Conservation (phyloP, 2,113 vertebrate species). For the Clarias gariepinus region DNA sequence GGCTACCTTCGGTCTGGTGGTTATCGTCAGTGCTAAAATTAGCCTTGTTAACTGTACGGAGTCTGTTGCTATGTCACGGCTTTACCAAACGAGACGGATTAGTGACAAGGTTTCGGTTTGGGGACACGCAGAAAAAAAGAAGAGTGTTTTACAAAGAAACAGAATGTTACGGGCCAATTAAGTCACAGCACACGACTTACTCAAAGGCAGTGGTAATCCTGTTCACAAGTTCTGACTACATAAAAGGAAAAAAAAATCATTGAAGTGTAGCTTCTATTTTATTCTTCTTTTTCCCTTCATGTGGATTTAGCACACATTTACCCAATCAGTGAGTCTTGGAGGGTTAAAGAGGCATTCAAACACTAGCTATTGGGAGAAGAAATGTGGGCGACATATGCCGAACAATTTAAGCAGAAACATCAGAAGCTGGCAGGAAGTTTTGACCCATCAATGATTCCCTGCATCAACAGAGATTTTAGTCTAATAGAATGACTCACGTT, state of each 20-base stretch:
- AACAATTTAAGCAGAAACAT: neutral
- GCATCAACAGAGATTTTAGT: neutral
- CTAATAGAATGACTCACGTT: neutral
- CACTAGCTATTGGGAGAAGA: neutral
- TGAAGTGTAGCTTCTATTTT: neutral
- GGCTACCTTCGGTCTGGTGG: constrained; percentile 14
- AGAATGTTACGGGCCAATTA: neutral
- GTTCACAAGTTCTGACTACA: neutral
- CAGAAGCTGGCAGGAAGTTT: neutral
- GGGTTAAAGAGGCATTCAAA: neutral
- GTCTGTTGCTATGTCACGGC: constrained; percentile 8
- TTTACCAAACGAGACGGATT: neutral
- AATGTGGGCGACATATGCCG: neutral
- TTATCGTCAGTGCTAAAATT: constrained; percentile 17
- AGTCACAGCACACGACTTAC: neutral
- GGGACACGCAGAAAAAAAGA: neutral
- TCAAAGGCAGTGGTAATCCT: neutral
- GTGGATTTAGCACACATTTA: neutral
- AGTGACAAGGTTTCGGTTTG: neutral
- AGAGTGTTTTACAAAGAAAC: neutral
- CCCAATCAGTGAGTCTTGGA: neutral
- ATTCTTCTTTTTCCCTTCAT: neutral
- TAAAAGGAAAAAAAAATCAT: neutral
- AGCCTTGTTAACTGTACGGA: constrained; percentile 11
- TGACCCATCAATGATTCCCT: neutral